A percentile compares a stretch with the other conserved stretches of the same genome.
phyloP scores from a whole-genome alignment of 1,140 invertebrate genomes.

The Drosophila sp. region DNA sequence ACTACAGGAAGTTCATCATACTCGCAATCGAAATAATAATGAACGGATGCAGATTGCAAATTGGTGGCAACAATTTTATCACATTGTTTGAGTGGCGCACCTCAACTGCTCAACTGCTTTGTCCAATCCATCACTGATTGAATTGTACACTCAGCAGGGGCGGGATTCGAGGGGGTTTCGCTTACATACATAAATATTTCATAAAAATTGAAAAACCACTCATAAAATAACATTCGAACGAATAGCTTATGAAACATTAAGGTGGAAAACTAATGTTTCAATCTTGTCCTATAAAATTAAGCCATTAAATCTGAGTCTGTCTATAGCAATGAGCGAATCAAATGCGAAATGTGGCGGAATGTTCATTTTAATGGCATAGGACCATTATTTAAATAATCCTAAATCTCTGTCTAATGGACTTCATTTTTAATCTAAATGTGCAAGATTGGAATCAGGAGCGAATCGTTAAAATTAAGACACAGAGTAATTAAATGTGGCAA shows the following conservation, averaged over 20 bases:
- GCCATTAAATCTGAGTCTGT: neutral
- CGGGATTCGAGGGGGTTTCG: neutral
- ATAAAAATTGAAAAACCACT: slow-evolving; percentile 3
- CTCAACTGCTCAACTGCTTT: neutral
- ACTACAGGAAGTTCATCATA: slow-evolving; percentile 44
- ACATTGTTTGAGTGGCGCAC: slow-evolving; percentile 22
- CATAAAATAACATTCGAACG: neutral
- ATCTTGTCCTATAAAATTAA: neutral
- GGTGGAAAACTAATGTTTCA: neutral
- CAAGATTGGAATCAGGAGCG: neutral
- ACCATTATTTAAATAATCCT: neutral
- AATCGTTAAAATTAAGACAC: neutral
- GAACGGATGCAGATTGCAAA: slow-evolving; percentile 44
- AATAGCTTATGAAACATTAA: slow-evolving; percentile 1
- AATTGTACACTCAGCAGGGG: neutral
- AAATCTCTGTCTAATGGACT: neutral
- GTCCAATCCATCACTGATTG: slow-evolving; percentile 17
- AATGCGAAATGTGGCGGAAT: no score
- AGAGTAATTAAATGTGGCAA: slow-evolving; percentile 1
- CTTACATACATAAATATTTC: neutral
- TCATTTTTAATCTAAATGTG: neutral
- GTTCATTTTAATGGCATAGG: neutral
- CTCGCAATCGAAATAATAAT: slow-evolving; percentile 32
- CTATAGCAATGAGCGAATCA: no score
- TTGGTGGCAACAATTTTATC: slow-evolving; percentile 35